phyloP scores from a whole-genome alignment of 2,797 vertebrate species.

The Fistularia commersonii region DNA sequence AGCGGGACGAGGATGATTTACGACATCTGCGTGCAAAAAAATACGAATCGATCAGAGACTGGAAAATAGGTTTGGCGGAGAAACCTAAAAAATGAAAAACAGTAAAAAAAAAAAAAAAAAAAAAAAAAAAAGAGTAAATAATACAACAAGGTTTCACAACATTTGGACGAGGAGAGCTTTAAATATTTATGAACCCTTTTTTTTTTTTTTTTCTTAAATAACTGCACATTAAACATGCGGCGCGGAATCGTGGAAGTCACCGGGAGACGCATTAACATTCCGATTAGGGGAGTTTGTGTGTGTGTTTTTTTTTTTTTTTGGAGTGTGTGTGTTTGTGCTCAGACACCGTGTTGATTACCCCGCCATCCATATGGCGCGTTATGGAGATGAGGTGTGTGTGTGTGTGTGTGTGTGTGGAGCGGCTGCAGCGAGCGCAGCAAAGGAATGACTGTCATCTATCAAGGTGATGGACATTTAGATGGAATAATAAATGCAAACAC shows the following conservation, averaged over 20 bases:
- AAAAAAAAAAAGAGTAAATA: too few relatives aligned
- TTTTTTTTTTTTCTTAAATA: not conserved
- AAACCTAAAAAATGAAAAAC: too few relatives aligned
- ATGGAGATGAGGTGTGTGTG: slow-evolving; percentile 3
- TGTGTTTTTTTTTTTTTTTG: too few relatives aligned
- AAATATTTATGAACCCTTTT: too few relatives aligned
- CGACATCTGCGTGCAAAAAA: too few relatives aligned
- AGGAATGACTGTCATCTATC: slow-evolving; percentile 58
- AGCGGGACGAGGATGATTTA: too few relatives aligned
- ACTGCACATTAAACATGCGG: not conserved
- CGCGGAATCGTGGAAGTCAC: not conserved
- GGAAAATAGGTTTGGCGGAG: too few relatives aligned
- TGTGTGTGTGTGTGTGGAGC: not conserved
- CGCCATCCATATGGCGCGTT: not conserved
- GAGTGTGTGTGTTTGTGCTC: slow-evolving; percentile 1
- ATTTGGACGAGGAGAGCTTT: too few relatives aligned
- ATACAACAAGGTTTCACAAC: too few relatives aligned
- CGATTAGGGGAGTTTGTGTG: not conserved
- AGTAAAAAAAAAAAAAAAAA: too few relatives aligned
- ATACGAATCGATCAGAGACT: too few relatives aligned
- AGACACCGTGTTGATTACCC: slow-evolving; percentile 13
- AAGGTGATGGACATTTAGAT: slow-evolving; percentile 44
- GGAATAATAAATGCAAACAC: slow-evolving; percentile 56
- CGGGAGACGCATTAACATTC: slow-evolving; percentile 8
- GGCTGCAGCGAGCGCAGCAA: slow-evolving; percentile 30